These are phyloP conservation scores for Pelosia muscerda DNA, from an alignment of 2,888 invertebrate species.

Conservation along the genomic window DNA sequence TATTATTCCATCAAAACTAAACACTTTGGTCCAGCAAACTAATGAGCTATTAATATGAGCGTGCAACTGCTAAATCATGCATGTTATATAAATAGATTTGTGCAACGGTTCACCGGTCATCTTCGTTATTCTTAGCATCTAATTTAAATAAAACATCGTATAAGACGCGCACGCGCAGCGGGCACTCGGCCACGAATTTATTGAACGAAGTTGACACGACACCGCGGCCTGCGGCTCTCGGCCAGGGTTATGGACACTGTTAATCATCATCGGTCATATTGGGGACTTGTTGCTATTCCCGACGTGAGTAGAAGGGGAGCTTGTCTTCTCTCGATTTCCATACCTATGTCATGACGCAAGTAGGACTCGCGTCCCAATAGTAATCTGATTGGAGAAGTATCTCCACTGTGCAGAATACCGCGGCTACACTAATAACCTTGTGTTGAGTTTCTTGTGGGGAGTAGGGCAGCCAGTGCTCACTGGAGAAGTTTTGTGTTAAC, in stretches of 20 bases:
- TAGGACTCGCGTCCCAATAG: no score
- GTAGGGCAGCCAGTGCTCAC: no score
- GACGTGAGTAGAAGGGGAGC: background rate
- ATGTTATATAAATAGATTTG: constrained; percentile 24
- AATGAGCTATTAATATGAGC: no score
- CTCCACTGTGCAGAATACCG: no score
- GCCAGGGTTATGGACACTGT: constrained; percentile 10
- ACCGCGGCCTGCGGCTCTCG: background rate
- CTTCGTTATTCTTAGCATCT: constrained; percentile 39
- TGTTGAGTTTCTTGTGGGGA: no score
- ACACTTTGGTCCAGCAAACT: no score
- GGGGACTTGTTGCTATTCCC: background rate
- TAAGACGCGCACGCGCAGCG: constrained; percentile 49
- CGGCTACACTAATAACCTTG: no score
- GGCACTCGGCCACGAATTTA: constrained; percentile 29
- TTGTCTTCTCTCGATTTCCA: no score
- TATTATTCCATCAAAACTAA: no score
- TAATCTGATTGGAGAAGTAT: no score
- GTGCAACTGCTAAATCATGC: constrained; percentile 5
- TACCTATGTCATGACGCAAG: no score
- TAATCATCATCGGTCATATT: constrained; percentile 17
- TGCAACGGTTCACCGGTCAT: constrained; percentile 22
- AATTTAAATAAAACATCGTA: constrained; percentile 47
- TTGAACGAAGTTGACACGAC: constrained; percentile 17
- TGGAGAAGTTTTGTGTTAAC: no score